These are phyloP conservation scores for Corydoras sp. DNA, from an alignment of 2,113 vertebrate genomes.

Conservation along the genomic window DNA sequence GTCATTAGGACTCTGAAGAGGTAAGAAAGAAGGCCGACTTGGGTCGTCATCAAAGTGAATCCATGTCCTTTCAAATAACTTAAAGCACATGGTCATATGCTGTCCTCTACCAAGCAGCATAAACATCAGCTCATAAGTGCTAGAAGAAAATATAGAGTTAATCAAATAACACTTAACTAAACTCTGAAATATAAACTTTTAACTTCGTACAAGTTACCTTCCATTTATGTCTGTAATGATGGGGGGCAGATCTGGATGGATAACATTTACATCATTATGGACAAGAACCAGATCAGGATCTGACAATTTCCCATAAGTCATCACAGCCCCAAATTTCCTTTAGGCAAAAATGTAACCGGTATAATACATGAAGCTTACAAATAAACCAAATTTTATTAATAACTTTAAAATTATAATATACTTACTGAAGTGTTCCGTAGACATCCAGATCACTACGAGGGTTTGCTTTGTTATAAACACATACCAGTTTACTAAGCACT, in stretches of 20 bases:
- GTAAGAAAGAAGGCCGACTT: not conserved
- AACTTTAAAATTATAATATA: not conserved
- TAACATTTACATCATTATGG: not conserved
- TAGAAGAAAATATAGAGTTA: not conserved
- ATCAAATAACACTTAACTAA: not conserved
- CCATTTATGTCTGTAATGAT: not conserved
- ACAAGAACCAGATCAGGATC: slow-evolving; percentile 14
- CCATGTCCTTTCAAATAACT: not conserved
- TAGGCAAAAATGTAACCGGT: not conserved
- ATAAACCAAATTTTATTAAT: not conserved
- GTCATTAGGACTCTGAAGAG: not conserved
- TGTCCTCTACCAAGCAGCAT: not conserved
- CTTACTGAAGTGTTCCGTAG: slow-evolving; percentile 1
- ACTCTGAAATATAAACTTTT: not conserved
- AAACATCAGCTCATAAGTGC: slow-evolving; percentile 8
- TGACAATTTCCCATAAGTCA: not conserved
- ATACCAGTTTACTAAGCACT: slow-evolving; percentile 23
- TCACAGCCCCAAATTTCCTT: slow-evolving; percentile 20
- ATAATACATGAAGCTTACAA: not conserved
- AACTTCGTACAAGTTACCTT: not conserved
- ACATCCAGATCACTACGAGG: not conserved
- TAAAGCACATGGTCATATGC: slow-evolving; percentile 20
- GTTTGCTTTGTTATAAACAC: not conserved
- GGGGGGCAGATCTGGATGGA: not conserved
- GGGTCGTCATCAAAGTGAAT: not conserved